Percentiles rank a stretch among this genome's conserved stretches.
phyloP scores from a whole-genome alignment of 2,888 invertebrate genomes.

The Callimorpha dominula region DNA sequence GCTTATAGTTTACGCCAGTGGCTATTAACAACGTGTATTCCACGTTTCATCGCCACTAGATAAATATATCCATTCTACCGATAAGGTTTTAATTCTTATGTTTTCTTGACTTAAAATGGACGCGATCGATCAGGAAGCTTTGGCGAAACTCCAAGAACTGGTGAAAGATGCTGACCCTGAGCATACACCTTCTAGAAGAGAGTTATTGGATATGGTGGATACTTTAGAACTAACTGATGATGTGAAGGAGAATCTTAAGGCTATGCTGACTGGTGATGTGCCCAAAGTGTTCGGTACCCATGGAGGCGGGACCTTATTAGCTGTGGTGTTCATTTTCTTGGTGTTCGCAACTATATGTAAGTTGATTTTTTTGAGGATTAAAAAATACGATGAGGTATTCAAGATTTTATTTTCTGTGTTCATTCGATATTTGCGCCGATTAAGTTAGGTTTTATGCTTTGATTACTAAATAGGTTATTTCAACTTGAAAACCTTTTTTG shows the following conservation, averaged over 20 bases:
- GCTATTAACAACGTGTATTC: constrained; percentile 54
- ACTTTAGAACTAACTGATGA: constrained; percentile 87
- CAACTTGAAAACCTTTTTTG: too few species aligned
- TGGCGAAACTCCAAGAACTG: constrained; percentile 65
- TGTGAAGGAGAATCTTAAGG: constrained; percentile 86
- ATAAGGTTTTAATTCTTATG: constrained; percentile 36
- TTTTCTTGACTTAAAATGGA: constrained; percentile 50
- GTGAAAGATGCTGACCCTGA: constrained; percentile 69
- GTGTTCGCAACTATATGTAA: constrained; percentile 74
- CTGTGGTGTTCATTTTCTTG: constrained; percentile 66
- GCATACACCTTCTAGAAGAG: constrained; percentile 81
- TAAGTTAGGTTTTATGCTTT: too few species aligned
- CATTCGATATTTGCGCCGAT: not conserved
- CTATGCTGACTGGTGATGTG: constrained; percentile 80
- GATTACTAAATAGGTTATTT: too few species aligned
- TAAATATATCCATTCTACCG: constrained; percentile 23
- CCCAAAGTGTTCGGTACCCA: constrained; percentile 71
- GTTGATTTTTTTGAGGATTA: constrained; percentile 52
- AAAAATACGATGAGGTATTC: not conserved
- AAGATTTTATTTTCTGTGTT: not conserved
- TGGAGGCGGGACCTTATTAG: constrained; percentile 63
- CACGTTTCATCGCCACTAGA: constrained; percentile 56
- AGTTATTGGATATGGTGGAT: constrained; percentile 87
- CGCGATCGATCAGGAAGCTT: constrained; percentile 53
- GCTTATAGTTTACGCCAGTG: constrained; percentile 44